Evolutionary conservation across 1,140 invertebrate genomes (phyloP), one percentile per base, ranked within the genome.

Genomic region (Bacillus rossius): DNA sequence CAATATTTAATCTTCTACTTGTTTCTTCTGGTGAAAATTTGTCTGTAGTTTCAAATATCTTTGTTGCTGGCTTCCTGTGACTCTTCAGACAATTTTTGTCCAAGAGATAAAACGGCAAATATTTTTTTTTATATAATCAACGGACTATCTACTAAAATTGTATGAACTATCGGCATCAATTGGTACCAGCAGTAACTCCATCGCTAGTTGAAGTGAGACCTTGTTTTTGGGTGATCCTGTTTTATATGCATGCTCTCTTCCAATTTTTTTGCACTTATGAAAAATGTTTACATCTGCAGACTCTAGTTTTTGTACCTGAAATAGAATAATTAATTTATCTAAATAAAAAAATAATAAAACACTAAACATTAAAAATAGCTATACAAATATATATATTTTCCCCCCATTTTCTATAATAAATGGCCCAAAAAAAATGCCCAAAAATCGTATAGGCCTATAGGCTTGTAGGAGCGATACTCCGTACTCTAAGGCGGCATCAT

Each of bases 131-230:
- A 48, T 10, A 69, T 67, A 13, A 73, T 69, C n/a, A 67, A 55
- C 41, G 48, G 38, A 14, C 69, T 65, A 59, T 72, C 65, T 13
- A 71, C 61, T 3, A 73, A 51, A 34, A 72, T 59, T 64, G 67
- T 72, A 43, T 72, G 69, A 2, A 70, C 52, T 20, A 61, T 65
- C 8, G 59, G 60, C 65, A 68, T 37, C 20, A 34, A 1, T 58
- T 53, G 10, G 8, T 10, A 50, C 65, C 52, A 10, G 65, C 65
- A 10, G 68, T 71, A 60, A 74, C 74, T 16, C 68, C 69, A 60
- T 70, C 67, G 57, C 73, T 74, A 8, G 69, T 67, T 10, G 62
- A 65, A 19, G 69, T 70, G 55, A 53, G 64, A 16, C 63, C 64
- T n/a, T 49, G 60, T 54, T 61, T n/a, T 67, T 10, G 61, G 60